phyloP scores from a whole-genome alignment of 2,888 invertebrate genomes.

The Lycophotia porphyrea region DNA sequence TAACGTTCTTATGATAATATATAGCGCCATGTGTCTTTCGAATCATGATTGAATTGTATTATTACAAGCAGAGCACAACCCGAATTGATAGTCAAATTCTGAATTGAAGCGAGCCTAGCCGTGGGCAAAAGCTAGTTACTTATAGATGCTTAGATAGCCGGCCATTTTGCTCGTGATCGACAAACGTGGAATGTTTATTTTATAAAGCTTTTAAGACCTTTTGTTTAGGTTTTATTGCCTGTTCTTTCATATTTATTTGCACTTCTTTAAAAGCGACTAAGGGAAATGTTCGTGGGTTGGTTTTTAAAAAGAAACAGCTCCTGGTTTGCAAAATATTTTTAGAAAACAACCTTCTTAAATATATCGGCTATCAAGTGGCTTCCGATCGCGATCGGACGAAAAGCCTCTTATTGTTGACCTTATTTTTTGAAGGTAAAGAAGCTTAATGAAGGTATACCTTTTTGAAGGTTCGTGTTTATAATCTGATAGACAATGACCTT shows the following conservation, averaged over 20 bases:
- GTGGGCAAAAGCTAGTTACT: no score
- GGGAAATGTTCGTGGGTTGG: neutral
- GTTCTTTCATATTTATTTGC: slow-evolving; percentile 10
- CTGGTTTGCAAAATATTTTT: slow-evolving; percentile 4
- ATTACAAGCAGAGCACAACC: no score
- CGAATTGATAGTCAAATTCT: no score
- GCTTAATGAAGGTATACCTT: slow-evolving; percentile 10
- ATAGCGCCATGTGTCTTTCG: no score
- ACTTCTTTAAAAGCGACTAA: neutral
- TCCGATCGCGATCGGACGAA: neutral
- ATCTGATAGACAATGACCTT: neutral
- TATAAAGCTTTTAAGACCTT: slow-evolving; percentile 51
- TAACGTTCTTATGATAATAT: no score
- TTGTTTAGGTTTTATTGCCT: slow-evolving; percentile 1
- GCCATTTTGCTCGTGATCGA: slow-evolving; percentile 52
- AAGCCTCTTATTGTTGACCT: slow-evolving; percentile 16
- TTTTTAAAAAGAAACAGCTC: neutral
- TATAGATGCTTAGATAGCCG: neutral
- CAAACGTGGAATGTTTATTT: slow-evolving; percentile 62
- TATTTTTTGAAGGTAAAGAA: slow-evolving; percentile 22
- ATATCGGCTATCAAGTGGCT: neutral
- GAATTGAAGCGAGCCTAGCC: no score
- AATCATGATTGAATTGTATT: no score
- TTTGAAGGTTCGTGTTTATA: slow-evolving; percentile 13
- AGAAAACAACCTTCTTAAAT: neutral